phyloP scores from a whole-genome alignment of 1,140 invertebrate genomes.

The Coelopa frigida region DNA sequence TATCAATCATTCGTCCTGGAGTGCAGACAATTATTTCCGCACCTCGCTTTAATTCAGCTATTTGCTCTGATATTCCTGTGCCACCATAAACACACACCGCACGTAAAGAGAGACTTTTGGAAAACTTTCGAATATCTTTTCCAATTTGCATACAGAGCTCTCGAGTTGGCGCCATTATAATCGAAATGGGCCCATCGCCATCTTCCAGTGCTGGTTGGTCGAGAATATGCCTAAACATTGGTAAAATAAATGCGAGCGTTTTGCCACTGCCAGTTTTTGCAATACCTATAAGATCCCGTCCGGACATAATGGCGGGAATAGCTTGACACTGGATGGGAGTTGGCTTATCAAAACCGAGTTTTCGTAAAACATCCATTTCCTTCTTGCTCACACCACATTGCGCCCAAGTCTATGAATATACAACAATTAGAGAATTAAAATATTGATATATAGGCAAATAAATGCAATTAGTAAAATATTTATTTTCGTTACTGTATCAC shows the following conservation, averaged over 20 bases:
- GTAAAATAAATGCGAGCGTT: slow-evolving; percentile 94
- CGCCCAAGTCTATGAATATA: slow-evolving; percentile 69
- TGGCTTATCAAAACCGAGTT: slow-evolving; percentile 90
- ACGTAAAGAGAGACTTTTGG: slow-evolving; percentile 75
- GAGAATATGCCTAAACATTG: slow-evolving; percentile 96
- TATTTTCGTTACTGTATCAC: not conserved
- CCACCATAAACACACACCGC: slow-evolving; percentile 98
- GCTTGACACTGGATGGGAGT: slow-evolving; percentile 98
- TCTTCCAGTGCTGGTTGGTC: slow-evolving; percentile 91
- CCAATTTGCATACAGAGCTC: slow-evolving; percentile 99
- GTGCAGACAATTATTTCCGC: slow-evolving; percentile 99
- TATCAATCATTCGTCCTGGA: slow-evolving; percentile 99
- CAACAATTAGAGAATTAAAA: slow-evolving; percentile 3
- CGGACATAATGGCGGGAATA: slow-evolving; percentile 98
- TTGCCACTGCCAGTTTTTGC: slow-evolving; percentile 99
- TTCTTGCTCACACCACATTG: slow-evolving; percentile 97
- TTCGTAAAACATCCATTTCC: slow-evolving; percentile 89
- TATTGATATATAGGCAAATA: not conserved
- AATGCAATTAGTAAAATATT: not conserved
- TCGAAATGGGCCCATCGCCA: slow-evolving; percentile 91
- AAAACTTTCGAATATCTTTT: slow-evolving; percentile 94
- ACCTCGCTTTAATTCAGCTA: slow-evolving; percentile 95
- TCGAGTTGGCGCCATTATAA: slow-evolving; percentile 97
- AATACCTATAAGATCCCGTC: slow-evolving; percentile 95
- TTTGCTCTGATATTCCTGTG: slow-evolving; percentile 69